Evolutionary conservation across 1,140 invertebrate genomes (phyloP).

Genomic region (Penaeus japonicus): DNA sequence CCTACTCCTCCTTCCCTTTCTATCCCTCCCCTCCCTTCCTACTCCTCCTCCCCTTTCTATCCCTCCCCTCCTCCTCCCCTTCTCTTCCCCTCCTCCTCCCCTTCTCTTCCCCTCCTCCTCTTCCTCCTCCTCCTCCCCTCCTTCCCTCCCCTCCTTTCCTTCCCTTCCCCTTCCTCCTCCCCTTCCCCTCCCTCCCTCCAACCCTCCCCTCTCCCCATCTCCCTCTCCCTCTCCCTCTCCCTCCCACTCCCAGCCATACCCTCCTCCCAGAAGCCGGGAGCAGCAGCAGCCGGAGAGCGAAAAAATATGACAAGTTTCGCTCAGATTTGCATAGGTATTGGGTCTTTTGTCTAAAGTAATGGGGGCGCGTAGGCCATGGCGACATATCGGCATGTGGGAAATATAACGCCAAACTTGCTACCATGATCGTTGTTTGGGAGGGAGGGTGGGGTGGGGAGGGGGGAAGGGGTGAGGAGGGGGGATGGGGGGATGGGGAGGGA

Average conservation of each 20-base stretch:
- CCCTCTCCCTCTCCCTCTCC: neutral
- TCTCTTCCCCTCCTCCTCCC: neutral
- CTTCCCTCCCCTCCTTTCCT: too few species aligned
- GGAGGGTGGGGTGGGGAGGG: neutral
- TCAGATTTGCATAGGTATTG: slow-evolving; percentile 42
- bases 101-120: neutral
- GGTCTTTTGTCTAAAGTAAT: slow-evolving; percentile 37
- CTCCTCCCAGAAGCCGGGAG: too few species aligned
- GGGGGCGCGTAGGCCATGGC: neutral
- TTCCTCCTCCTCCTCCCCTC: neutral
- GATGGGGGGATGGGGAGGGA: too few species aligned
- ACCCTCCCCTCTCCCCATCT: neutral
- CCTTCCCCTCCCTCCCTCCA: neutral
- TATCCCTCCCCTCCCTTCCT: too few species aligned
- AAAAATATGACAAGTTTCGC: slow-evolving; percentile 39
- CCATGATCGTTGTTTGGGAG: neutral
- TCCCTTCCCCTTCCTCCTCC: neutral
- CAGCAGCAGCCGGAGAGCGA: neutral
- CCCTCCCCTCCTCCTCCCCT: neutral
- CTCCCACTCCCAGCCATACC: neutral
- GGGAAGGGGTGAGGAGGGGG: too few species aligned
- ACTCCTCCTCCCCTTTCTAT: neutral
- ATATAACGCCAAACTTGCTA: slow-evolving; percentile 17
- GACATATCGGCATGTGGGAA: slow-evolving; percentile 14
- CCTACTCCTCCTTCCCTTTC: too few species aligned